phyloP scores from a whole-genome alignment of 2,113 vertebrate species.

The Microtus pennsylvanicus region DNA sequence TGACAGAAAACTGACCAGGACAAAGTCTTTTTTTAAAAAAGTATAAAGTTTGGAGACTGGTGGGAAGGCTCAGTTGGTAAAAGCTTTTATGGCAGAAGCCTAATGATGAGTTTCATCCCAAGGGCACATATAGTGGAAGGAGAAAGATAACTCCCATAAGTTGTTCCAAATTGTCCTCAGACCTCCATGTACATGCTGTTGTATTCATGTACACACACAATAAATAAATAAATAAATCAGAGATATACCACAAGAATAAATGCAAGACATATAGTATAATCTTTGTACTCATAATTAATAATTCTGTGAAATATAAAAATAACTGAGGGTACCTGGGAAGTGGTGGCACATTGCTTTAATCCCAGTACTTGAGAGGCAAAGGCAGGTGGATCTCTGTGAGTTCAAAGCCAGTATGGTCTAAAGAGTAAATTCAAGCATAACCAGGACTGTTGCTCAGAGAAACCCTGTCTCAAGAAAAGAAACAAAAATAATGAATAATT shows the following conservation, averaged over 20 bases:
- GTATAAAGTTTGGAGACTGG: background rate
- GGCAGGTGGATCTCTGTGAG: too few species aligned
- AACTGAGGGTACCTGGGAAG: too few species aligned
- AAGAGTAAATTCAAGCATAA: too few species aligned
- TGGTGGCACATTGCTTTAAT: too few species aligned
- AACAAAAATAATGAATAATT: background rate
- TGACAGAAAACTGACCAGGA: background rate
- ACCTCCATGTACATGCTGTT: background rate
- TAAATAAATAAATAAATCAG: background rate
- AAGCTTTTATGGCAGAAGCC: background rate
- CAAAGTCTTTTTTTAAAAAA: background rate
- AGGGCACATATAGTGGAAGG: background rate
- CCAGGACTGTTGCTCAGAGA: too few species aligned
- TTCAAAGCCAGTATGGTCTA: too few species aligned
- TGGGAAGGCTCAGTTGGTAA: background rate
- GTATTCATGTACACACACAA: background rate
- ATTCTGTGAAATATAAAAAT: background rate
- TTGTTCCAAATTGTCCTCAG: background rate
- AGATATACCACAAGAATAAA: background rate
- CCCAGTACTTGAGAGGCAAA: too few species aligned
- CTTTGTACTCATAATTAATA: background rate
- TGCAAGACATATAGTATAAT: background rate
- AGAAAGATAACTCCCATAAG: background rate
- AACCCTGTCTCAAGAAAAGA: too few species aligned
- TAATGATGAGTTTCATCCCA: background rate